Conservation (phyloP, 64 coral and sea anemone species). For the Astreopora myriophthalma region DNA sequence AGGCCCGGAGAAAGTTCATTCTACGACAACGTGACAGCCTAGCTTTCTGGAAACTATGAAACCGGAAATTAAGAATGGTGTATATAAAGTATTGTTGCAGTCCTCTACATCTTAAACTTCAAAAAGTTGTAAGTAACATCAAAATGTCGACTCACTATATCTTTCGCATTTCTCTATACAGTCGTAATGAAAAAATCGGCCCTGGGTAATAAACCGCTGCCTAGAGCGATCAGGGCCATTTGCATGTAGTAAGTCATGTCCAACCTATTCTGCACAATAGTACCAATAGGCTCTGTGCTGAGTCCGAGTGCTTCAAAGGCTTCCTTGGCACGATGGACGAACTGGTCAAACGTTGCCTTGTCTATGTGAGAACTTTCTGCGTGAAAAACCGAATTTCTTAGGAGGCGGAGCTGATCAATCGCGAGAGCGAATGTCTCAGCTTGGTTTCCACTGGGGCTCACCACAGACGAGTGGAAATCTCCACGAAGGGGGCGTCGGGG, state of each 20-base stretch:
- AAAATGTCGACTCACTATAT: not conserved
- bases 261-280: too few relatives aligned
- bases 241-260: too few relatives aligned
- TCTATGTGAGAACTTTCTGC: not conserved
- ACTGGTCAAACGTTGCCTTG: not conserved
- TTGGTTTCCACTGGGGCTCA: not conserved
- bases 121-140: not conserved
- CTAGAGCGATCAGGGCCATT: too few relatives aligned
- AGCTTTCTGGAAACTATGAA: too few relatives aligned
- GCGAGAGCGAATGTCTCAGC: not conserved
- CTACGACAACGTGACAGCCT: too few relatives aligned
- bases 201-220: too few relatives aligned
- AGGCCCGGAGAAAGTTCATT: too few relatives aligned
- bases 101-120: not conserved
- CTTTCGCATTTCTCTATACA: not conserved
- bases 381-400: not conserved
- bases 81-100: not conserved
- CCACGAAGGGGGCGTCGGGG: not conserved
- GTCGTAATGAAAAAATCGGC: not conserved
- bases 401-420: not conserved
- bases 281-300: not conserved
- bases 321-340: not conserved
- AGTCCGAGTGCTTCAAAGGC: not conserved
- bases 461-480: not conserved
- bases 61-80: not conserved